Conservation (phyloP, 2,888 invertebrate genomes). For the Tinea semifulvella region DNA sequence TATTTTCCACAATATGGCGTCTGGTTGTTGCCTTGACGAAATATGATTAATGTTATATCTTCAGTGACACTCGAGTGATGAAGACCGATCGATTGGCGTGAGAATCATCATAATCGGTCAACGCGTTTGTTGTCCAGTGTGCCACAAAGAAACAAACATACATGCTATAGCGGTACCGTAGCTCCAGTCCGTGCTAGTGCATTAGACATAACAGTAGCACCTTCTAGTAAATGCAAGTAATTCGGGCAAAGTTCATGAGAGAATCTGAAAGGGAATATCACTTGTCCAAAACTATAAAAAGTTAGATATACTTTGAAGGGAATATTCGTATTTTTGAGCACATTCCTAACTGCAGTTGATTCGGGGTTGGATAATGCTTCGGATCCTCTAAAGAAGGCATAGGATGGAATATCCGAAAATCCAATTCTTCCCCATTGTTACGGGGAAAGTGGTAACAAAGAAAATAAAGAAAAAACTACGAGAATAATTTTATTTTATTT, state of each 20-base stretch:
- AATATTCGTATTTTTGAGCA: conserved; percentile 27
- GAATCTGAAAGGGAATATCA: conserved; percentile 57
- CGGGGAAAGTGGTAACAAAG: too few species aligned
- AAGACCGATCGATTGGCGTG: too few species aligned
- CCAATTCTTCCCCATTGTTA: conserved; percentile 90
- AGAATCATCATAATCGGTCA: too few species aligned
- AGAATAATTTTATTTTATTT: too few species aligned
- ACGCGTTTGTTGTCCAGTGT: too few species aligned
- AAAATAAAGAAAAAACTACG: too few species aligned
- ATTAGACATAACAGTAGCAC: conserved; percentile 53
- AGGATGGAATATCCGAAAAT: conserved; percentile 84
- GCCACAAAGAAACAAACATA: too few species aligned
- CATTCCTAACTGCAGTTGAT: conserved; percentile 67
- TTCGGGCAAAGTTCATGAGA: conserved; percentile 47
- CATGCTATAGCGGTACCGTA: conserved; percentile 43
- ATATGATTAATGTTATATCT: too few species aligned
- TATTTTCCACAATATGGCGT: too few species aligned
- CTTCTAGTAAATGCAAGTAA: conserved; percentile 50
- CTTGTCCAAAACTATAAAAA: conserved; percentile 56
- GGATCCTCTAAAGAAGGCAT: conserved; percentile 82
- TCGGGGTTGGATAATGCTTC: conserved; percentile 89
- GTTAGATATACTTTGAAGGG: conserved; percentile 52
- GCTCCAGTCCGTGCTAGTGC: conserved; percentile 53
- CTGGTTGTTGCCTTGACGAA: too few species aligned
- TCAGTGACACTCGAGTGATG: too few species aligned